Evolutionary conservation across 2,797 vertebrate species (phyloP).

Genomic region (Bufotes viridis): DNA sequence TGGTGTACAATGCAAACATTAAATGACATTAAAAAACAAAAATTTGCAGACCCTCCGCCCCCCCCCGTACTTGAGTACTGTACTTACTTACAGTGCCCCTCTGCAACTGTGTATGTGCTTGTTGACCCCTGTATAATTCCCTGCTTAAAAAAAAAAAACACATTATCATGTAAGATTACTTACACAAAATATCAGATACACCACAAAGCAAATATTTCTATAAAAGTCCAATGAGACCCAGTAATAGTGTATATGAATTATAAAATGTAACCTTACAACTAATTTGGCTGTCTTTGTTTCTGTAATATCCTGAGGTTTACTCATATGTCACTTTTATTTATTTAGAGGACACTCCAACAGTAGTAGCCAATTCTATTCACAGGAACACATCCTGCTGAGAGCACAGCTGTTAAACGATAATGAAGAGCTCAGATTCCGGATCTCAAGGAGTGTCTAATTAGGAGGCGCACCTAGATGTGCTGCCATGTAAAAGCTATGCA

Average conservation of each 20-base stretch:
- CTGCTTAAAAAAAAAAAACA: background rate
- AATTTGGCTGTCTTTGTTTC: constrained; percentile 66
- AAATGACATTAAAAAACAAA: no score
- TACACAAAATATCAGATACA: background rate
- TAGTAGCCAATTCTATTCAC: constrained; percentile 73
- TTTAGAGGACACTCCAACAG: constrained; percentile 70
- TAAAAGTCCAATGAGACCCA: background rate
- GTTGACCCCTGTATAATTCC: background rate
- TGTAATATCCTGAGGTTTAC: constrained; percentile 65
- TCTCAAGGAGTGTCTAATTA: constrained; percentile 74
- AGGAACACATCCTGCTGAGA: constrained; percentile 75
- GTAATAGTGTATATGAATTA: background rate
- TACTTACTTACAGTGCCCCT: background rate
- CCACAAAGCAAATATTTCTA: background rate
- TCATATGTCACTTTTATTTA: constrained; percentile 69
- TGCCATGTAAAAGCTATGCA: constrained; percentile 64
- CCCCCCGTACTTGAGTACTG: no score
- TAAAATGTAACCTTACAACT: constrained; percentile 63
- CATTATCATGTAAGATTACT: background rate
- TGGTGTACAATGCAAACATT: no score
- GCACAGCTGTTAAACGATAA: constrained; percentile 74
- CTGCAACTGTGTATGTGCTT: background rate
- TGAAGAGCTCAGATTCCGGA: constrained; percentile 66
- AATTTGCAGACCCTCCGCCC: no score
- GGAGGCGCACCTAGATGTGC: constrained; percentile 64